Evolutionary conservation across 2,797 vertebrate genomes (phyloP).

Genomic region (Luscinia megarhynchos): DNA sequence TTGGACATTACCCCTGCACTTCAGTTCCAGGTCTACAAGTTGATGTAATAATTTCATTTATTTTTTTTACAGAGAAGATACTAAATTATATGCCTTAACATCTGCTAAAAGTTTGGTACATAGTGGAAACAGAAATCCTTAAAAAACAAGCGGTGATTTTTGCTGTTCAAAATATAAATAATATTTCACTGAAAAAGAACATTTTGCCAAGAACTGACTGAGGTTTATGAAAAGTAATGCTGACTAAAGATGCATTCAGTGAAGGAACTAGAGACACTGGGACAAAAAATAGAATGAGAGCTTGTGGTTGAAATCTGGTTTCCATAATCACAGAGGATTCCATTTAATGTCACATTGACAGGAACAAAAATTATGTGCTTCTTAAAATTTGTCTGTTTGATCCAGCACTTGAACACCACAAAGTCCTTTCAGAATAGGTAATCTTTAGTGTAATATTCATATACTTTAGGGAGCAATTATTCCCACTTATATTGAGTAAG

Average conservation of each 20-base stretch:
- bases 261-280: not conserved
- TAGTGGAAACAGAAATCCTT: not conserved
- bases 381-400: constrained; percentile 1
- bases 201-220: not conserved
- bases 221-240: not conserved
- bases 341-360: not conserved
- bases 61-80: not conserved
- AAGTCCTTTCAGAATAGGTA: not conserved
- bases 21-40: not conserved
- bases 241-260: not conserved
- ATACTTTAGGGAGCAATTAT: constrained; percentile 1
- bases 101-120: not conserved
- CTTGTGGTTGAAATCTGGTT: not conserved
- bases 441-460: not conserved
- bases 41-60: not conserved
- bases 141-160: not conserved
- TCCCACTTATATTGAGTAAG: not conserved
- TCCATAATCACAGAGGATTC: not conserved
- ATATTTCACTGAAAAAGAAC: not conserved
- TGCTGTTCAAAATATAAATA: not conserved
- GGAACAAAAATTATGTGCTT: not conserved
- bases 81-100: not conserved
- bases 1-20: not conserved
- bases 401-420: not conserved
- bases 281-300: not conserved